Evolutionary conservation across 92 coral and sea anemone genomes (phyloP).

Genomic region (Phenganax stokvisi): DNA sequence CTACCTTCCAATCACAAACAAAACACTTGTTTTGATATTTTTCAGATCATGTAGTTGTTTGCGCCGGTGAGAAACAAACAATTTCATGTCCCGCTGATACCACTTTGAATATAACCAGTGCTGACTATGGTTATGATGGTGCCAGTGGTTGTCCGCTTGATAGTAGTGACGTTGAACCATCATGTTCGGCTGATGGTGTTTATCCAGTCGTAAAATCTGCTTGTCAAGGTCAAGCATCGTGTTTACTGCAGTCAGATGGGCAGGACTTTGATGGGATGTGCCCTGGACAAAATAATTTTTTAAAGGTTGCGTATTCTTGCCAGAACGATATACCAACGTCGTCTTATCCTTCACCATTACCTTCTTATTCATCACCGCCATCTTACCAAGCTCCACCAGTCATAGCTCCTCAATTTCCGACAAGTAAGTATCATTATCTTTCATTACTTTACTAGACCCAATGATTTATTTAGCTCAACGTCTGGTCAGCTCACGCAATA

Average conservation of each 20-base stretch:
- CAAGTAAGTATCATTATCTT: conserved; percentile 12
- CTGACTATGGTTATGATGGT: conserved; percentile 85
- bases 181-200: conserved; percentile 78
- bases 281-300: conserved; percentile 71
- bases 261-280: conserved; percentile 73
- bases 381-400: conserved; percentile 12
- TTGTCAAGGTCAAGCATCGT: conserved; percentile 83
- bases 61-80: conserved; percentile 64
- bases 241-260: conserved; percentile 71
- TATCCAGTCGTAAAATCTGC: conserved; percentile 59
- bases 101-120: conserved; percentile 61
- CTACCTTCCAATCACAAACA: conserved; percentile 4
- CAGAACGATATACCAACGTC: conserved; percentile 33
- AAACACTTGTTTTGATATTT: not conserved
- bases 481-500: no score
- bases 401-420: not conserved
- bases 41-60: conserved; percentile 50
- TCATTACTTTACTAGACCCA: not conserved
- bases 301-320: conserved; percentile 83
- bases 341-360: not conserved
- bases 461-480: no score
- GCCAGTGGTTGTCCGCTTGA: conserved; percentile 55
- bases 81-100: conserved; percentile 75
- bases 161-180: conserved; percentile 24
- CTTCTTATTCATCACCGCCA: not conserved